These are phyloP conservation scores for Oryzaephilus surinamensis DNA, from an alignment of 1,140 invertebrate genomes.

Conservation along the genomic window DNA sequence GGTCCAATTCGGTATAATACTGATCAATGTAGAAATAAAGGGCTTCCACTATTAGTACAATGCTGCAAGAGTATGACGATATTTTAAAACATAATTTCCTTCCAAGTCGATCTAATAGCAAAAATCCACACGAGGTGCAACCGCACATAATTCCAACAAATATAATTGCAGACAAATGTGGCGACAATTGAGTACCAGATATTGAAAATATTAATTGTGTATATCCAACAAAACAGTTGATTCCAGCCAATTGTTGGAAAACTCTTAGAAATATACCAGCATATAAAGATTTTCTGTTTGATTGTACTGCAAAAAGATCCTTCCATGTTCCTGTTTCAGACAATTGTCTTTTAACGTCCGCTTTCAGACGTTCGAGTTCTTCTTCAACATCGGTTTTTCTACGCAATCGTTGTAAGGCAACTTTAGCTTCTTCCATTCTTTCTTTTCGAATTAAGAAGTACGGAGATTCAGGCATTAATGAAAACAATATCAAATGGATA, in stretches of 20 bases:
- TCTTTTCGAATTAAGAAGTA: constrained; percentile 22
- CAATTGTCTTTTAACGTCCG: constrained; percentile 25
- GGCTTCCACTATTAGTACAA: constrained; percentile 42
- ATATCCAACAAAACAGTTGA: constrained; percentile 18
- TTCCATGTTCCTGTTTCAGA: constrained; percentile 30
- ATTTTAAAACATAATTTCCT: constrained; percentile 52
- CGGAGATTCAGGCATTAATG: constrained; percentile 21
- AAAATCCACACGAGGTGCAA: constrained; percentile 56
- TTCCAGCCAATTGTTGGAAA: constrained; percentile 22
- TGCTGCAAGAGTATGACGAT: constrained; percentile 43
- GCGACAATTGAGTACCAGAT: constrained; percentile 22
- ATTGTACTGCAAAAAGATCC: constrained; percentile 21
- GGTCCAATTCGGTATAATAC: constrained; percentile 16
- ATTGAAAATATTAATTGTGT: constrained; percentile 26
- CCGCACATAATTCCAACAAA: constrained; percentile 35
- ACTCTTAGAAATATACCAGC: constrained; percentile 18
- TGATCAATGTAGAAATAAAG: constrained; percentile 47
- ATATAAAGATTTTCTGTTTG: constrained; percentile 24
- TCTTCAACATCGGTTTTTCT: constrained; percentile 21
- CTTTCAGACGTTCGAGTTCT: constrained; percentile 21
- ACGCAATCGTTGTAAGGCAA: constrained; percentile 17
- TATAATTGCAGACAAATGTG: constrained; percentile 18
- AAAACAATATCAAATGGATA: constrained; percentile 10
- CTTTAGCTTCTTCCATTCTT: constrained; percentile 17
- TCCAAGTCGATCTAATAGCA: constrained; percentile 59